Evolutionary conservation across 2,797 vertebrate species (phyloP).

Genomic region (Tachyglossus aculeatus): DNA sequence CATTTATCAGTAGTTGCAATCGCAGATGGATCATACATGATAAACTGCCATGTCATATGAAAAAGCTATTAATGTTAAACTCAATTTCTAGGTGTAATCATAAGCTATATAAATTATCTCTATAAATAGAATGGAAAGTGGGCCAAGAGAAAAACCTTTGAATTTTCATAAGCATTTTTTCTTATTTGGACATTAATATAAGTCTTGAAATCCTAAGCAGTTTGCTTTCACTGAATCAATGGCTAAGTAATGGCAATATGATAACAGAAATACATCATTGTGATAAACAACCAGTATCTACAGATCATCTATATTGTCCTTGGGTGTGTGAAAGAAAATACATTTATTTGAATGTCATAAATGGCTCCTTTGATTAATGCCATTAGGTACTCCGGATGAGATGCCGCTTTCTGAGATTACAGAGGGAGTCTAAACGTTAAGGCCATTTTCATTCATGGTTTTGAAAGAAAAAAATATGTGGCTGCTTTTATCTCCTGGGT

Average conservation of each 20-base stretch:
- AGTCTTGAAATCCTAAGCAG: slow-evolving; percentile 35
- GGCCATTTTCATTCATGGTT: neutral
- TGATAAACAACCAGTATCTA: slow-evolving; percentile 52
- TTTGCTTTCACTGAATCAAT: slow-evolving; percentile 35
- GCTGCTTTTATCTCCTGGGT: slow-evolving; percentile 25
- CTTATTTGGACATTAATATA: slow-evolving; percentile 14
- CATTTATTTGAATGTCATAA: slow-evolving; percentile 60
- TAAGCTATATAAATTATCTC: slow-evolving; percentile 40
- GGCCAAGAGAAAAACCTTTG: slow-evolving; percentile 39
- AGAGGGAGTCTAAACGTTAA: slow-evolving; percentile 19
- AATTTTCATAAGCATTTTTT: slow-evolving; percentile 32
- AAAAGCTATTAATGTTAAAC: slow-evolving; percentile 30
- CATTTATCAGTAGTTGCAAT: slow-evolving; percentile 15
- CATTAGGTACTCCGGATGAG: slow-evolving; percentile 35
- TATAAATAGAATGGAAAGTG: slow-evolving; percentile 35
- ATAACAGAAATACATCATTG: slow-evolving; percentile 46
- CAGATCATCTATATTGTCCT: slow-evolving; percentile 52
- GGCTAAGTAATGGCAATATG: slow-evolving; percentile 40
- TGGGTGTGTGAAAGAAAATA: slow-evolving; percentile 52
- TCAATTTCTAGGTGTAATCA: slow-evolving; percentile 38
- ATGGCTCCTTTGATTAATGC: slow-evolving; percentile 60
- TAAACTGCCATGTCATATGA: slow-evolving; percentile 41
- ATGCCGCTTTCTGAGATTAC: slow-evolving; percentile 18
- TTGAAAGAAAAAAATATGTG: slow-evolving; percentile 1
- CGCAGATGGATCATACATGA: slow-evolving; percentile 6